Base-by-base conservation (phyloP, 2,113 vertebrate species). In the Sakesphorus luctuosus region DNA sequence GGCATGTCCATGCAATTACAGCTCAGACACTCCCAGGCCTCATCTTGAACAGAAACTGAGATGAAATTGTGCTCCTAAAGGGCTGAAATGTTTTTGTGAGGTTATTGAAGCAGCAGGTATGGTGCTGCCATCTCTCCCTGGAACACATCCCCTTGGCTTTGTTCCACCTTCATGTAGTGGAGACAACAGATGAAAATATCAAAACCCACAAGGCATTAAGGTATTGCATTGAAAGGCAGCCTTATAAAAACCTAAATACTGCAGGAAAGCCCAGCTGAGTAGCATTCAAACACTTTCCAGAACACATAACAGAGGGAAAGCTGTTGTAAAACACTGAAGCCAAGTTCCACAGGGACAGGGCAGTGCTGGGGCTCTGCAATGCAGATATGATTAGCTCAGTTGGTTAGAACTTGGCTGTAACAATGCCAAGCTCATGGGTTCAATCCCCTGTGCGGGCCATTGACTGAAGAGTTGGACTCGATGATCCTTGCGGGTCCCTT, bases 21-120 rank as follows among this genome's bases (percentile, higher is more conserved):
- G 71, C 87, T 50, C 93, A 91, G 87, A 65, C 81, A 82, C 89
- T 89, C 77, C 78, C 93, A 92, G 56, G 69, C 71, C 24, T 78
- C 44, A 49, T 56, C 65, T 31, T 29, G 2, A 89, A 69, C 73
- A 68, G 83, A 63, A 91, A 63, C 58, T 49, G 74, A 68, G 56
- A 61, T 46, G 53, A 82, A 78, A 84, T 44, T 47, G 28, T 44
- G 31, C 44, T 89, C 78, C 84, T 10, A 14, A 62, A 65, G 66
- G 36, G 26, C 66, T 73, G 49, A 50, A 78, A 59, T 5, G 14
- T 20, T 82, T 80, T n/a, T 33, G 13, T 36, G 81, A 19, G 23
- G 13, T 68, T 62, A 5, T 6, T 61, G 67, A 71, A 66, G 75
- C 53, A 80, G 55, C 59, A 93, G 68, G 19, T 84, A 62, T 3